Evolutionary conservation across 37 sponge, comb jelly and placozoan species (phyloP), one percentile per base, ranked within the genome.

Genomic region (Corticium candelabrum): DNA sequence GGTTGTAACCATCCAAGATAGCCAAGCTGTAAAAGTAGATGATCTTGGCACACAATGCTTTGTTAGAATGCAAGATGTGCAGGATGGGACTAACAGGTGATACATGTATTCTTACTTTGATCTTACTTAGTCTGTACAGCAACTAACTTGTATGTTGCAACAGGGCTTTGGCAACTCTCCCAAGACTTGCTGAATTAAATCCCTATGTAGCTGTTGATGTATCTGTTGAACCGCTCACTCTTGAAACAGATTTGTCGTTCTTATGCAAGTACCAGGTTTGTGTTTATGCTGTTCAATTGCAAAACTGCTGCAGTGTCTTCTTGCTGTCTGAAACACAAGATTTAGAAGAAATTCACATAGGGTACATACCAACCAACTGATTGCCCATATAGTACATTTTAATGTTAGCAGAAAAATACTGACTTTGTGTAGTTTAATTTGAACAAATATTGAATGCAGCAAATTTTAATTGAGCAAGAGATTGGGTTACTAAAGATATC

Each of bases 31-130:
- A n/a, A 74, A 84, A 3, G 5, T 80, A 41, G 7, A 37, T 27
- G 99, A 97, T 69, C 85, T 97, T n/a, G 85, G 85, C 35, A 86
- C 94, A 11, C 90, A 97, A 84, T 97, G 93, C 82, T 97, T 97
- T 76, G 82, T 91, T 30, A 80, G 90, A 43, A 85, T 89, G 39
- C 75, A 57, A 0, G 94, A 93, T 36, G 77, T 91, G 31, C 40
- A 74, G 31, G 76, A 37, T 39, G 30, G 40, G n/a, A 82, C 57
- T 21, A 84, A 76, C 83, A 86, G 91, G 91, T n/a, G n/a, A n/a
- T 90, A 38, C 31, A 35, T 70, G 62, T 50, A 21, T 21, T 11
- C 62, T 50, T 27, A 27, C 62, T 50, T 50, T 50, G 62, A 50
- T 27, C 62, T 50, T 21, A 21, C 62, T 11, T 50, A 11, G 62